Percentiles rank a stretch among this genome's conserved stretches.
phyloP scores from a whole-genome alignment of 2,888 invertebrate genomes.

The Gandaritis pyraliata region DNA sequence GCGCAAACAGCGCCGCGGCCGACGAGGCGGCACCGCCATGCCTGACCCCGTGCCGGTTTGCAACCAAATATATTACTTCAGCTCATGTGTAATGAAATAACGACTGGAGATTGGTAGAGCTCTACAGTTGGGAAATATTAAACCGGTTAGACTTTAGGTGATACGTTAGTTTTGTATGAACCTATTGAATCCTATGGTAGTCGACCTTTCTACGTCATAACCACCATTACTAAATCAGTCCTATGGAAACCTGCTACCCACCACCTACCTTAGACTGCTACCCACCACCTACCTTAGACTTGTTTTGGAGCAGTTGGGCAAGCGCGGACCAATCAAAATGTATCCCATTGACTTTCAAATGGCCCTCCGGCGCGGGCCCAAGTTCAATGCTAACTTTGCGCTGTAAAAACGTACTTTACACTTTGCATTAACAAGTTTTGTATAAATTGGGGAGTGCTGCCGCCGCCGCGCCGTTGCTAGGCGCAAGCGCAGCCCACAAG shows the following conservation, averaged over 20 bases:
- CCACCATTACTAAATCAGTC: no score
- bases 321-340: constrained; percentile 27
- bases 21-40: background rate
- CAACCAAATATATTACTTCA: background rate
- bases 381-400: constrained; percentile 40
- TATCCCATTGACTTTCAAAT: constrained; percentile 44
- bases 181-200: no score
- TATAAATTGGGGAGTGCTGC: constrained; percentile 16
- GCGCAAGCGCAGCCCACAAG: constrained; percentile 5
- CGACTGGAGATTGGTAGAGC: background rate
- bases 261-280: no score
- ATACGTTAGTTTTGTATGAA: no score
- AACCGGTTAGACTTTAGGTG: no score
- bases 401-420: constrained; percentile 22
- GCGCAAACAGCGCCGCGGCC: constrained; percentile 44
- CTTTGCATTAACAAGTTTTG: constrained; percentile 28
- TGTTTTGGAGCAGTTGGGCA: background rate
- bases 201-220: no score
- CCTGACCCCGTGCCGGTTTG: background rate
- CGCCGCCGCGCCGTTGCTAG: constrained; percentile 9
- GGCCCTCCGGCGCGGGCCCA: constrained; percentile 19
- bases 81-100: background rate
- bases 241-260: no score
- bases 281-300: no score
- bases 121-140: no score